Evolutionary conservation across 2,888 invertebrate species (phyloP).

Genomic region (Callyntrura sp.): DNA sequence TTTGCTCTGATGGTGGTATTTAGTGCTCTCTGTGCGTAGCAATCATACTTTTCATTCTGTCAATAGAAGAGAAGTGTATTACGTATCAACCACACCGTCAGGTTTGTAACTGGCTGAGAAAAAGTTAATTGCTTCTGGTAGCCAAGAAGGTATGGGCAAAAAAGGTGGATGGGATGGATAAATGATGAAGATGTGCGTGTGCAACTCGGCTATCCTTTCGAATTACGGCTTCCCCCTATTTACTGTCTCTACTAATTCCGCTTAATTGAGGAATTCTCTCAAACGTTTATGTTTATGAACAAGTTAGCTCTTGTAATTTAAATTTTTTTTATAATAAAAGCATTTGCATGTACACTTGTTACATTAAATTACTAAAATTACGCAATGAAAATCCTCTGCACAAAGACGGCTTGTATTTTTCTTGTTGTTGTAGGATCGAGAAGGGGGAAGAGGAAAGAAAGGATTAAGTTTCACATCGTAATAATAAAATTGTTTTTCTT

Average conservation of each 20-base stretch:
- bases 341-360: slow-evolving; percentile 17
- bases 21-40: slow-evolving; percentile 46
- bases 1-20: slow-evolving; percentile 64
- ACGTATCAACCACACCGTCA: background rate
- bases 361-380: too few relatives aligned
- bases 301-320: slow-evolving; percentile 38
- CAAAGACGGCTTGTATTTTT: too few relatives aligned
- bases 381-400: slow-evolving; percentile 40
- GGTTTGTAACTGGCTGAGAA: background rate
- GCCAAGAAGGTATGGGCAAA: background rate
- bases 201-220: slow-evolving; percentile 3
- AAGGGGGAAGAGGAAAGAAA: too few relatives aligned
- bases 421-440: too few relatives aligned
- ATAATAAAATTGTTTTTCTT: background rate
- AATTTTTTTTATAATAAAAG: slow-evolving; percentile 24
- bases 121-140: slow-evolving; percentile 1
- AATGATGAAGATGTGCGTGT: slow-evolving; percentile 52
- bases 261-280: slow-evolving; percentile 50
- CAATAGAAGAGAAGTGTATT: background rate
- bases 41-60: slow-evolving; percentile 32
- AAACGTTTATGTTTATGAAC: slow-evolving; percentile 45
- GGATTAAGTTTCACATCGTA: too few relatives aligned
- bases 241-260: slow-evolving; percentile 41
- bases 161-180: slow-evolving; percentile 32
- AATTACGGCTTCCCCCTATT: background rate